A percentile compares a stretch with the other conserved stretches of the same genome.
These are phyloP conservation scores for Bombylius discolor DNA, from an alignment of 2,888 invertebrate genomes.

Conservation along the genomic window DNA sequence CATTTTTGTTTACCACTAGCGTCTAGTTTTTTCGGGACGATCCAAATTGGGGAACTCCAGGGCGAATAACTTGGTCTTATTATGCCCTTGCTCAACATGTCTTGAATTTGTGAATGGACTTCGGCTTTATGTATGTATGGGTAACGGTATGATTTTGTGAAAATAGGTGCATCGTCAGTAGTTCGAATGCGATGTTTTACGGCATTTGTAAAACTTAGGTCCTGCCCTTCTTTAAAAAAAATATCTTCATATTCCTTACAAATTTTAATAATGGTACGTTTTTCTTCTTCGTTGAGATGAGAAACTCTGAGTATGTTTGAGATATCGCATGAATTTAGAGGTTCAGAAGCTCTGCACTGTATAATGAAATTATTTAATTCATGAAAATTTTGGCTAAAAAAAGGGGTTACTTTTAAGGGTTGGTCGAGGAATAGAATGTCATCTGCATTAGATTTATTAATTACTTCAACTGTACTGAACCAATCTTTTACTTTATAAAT, in stretches of 20 bases:
- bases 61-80: not conserved
- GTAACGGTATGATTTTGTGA: not conserved
- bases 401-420: no score
- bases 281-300: no score
- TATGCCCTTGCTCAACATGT: not conserved
- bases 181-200: not conserved
- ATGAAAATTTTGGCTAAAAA: no score
- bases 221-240: not conserved
- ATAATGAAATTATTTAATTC: no score
- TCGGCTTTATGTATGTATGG: not conserved
- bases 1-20: slow-evolving; percentile 12
- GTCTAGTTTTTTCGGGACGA: slow-evolving; percentile 1
- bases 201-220: not conserved
- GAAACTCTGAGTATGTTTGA: no score
- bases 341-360: no score
- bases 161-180: not conserved
- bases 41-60: slow-evolving; percentile 9
- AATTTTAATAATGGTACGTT: no score
- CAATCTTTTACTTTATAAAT: no score
- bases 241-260: not conserved
- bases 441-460: no score
- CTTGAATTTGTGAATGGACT: not conserved
- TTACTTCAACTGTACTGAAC: no score
- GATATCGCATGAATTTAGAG: no score
- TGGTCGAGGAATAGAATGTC: no score